Percentiles rank a stretch among this genome's conserved stretches.
These are phyloP conservation scores for Hydrocynus forskahlii DNA, from an alignment of 2,797 vertebrate species.

Conservation along the genomic window DNA sequence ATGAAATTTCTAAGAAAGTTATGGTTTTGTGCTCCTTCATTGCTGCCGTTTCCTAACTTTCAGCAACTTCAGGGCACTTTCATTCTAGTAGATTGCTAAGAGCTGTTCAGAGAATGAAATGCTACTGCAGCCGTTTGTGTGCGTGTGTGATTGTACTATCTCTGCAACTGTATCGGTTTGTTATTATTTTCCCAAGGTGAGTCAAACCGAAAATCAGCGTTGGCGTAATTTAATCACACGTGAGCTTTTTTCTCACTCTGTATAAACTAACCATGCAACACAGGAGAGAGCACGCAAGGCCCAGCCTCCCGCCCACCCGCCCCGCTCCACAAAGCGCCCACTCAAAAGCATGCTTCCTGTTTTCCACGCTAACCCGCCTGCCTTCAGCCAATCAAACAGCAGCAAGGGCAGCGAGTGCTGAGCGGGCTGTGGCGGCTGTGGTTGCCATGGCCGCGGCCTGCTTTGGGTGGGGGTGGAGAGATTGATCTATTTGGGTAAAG, in stretches of 20 bases:
- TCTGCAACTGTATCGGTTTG: conserved; percentile 62
- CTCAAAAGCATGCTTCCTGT: conserved; percentile 81
- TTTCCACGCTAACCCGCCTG: conserved; percentile 75
- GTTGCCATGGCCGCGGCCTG: conserved; percentile 70
- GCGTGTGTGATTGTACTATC: conserved; percentile 37
- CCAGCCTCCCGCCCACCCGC: conserved; percentile 75
- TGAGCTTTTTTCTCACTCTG: conserved; percentile 60
- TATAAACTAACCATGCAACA: conserved; percentile 37
- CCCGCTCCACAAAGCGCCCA: conserved; percentile 79
- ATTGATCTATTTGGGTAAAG: conserved; percentile 29
- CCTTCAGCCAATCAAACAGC: conserved; percentile 73
- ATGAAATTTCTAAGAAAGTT: not conserved
- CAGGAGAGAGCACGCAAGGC: conserved; percentile 49
- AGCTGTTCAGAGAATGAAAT: not conserved
- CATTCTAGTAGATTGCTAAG: not conserved
- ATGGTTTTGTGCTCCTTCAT: not conserved
- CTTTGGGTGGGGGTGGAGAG: conserved; percentile 63
- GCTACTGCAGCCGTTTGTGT: conserved; percentile 45
- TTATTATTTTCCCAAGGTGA: conserved; percentile 66
- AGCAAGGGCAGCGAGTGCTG: conserved; percentile 68
- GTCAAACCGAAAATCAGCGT: conserved; percentile 76
- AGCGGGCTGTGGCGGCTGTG: conserved; percentile 67
- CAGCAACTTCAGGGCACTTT: not conserved
- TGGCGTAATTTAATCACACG: conserved; percentile 75
- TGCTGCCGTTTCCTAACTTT: not conserved